These are phyloP conservation scores for Laothoe populi DNA, from an alignment of 2,888 invertebrate genomes.

Conservation along the genomic window DNA sequence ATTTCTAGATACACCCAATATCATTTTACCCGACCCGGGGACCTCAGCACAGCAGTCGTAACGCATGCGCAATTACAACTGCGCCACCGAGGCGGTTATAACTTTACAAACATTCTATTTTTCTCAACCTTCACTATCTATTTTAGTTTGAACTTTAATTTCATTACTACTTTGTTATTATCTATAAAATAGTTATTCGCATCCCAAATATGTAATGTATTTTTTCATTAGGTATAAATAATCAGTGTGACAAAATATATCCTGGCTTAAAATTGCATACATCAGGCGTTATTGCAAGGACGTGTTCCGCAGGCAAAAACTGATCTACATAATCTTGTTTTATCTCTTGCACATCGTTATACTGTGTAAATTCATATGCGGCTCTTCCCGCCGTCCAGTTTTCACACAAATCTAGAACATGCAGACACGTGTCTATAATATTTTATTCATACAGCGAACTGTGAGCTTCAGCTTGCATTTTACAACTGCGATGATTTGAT, in stretches of 20 bases:
- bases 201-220: too few relatives aligned
- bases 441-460: constrained; percentile 65
- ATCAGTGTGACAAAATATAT: too few relatives aligned
- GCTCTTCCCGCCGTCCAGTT: neutral
- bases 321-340: neutral
- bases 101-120: neutral
- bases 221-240: too few relatives aligned
- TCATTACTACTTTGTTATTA: too few relatives aligned
- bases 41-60: neutral
- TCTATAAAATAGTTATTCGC: too few relatives aligned
- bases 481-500: constrained; percentile 44
- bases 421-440: constrained; percentile 58
- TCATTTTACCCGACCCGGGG: too few relatives aligned
- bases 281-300: neutral
- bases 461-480: constrained; percentile 49
- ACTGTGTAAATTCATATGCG: constrained; percentile 15
- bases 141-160: too few relatives aligned
- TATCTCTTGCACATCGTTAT: constrained; percentile 6
- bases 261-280: too few relatives aligned
- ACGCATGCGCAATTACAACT: too few relatives aligned
- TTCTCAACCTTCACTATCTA: too few relatives aligned
- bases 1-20: too few relatives aligned
- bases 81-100: too few relatives aligned
- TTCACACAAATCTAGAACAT: constrained; percentile 5
- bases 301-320: neutral